Conservation (phyloP, 2,113 vertebrate genomes). For the Dromaius novaehollandiae region DNA sequence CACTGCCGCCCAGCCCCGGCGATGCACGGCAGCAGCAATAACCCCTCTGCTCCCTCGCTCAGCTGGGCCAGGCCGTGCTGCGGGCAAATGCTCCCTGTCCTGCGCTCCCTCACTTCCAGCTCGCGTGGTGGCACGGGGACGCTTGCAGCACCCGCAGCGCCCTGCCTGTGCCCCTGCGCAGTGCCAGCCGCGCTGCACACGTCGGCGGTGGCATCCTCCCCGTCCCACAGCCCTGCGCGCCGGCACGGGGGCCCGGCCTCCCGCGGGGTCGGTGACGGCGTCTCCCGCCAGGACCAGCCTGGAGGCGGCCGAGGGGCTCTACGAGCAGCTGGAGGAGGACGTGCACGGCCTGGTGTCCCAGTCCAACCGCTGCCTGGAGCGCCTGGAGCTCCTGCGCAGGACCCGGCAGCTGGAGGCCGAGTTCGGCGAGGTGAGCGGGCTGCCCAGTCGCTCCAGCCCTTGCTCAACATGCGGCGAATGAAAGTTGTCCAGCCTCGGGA, state of each 20-base stretch:
- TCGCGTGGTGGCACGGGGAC: not conserved
- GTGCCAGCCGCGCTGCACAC: too few relatives aligned
- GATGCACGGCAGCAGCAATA: fast-evolving
- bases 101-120: fast-evolving
- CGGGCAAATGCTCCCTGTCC: fast-evolving
- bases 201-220: too few relatives aligned
- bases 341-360: conserved; percentile 88
- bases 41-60: not conserved
- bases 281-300: conserved; percentile 75
- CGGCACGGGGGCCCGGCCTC: too few relatives aligned
- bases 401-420: conserved; percentile 79
- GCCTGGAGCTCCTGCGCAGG: conserved; percentile 80
- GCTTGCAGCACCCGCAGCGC: not conserved
- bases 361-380: conserved; percentile 87
- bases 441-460: not conserved
- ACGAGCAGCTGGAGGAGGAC: conserved; percentile 88
- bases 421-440: conserved; percentile 75
- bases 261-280: too few relatives aligned
- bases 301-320: conserved; percentile 79
- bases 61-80: not conserved
- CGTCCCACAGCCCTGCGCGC: too few relatives aligned
- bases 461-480: not conserved
- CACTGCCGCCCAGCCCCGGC: too few relatives aligned
- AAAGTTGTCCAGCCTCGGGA: not conserved
- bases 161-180: not conserved